Conservation (phyloP, 2,888 invertebrate species). For the Glaucopsyche alexis region DNA sequence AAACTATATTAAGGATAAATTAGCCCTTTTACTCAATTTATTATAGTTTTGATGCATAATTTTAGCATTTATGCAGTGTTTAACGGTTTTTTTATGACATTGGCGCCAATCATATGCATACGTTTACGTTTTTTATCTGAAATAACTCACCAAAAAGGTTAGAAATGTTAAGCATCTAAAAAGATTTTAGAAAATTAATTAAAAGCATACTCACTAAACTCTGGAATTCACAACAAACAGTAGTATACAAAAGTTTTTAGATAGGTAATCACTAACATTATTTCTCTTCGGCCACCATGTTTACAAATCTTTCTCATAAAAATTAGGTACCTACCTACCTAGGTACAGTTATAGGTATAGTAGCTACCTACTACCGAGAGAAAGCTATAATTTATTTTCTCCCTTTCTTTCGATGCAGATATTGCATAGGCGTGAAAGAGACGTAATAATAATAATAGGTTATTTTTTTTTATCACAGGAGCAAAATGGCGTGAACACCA, state of each 20-base stretch:
- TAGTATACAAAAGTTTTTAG: constrained; percentile 42
- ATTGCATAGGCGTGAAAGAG: constrained; percentile 52
- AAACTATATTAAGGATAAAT: constrained; percentile 33
- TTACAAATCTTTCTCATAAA: constrained; percentile 76
- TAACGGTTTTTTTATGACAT: constrained; percentile 72
- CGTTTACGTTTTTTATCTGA: constrained; percentile 60
- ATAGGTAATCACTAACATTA: constrained; percentile 48
- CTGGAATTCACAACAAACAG: constrained; percentile 44
- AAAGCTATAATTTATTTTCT: constrained; percentile 63
- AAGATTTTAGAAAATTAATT: constrained; percentile 28
- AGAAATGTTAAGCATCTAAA: constrained; percentile 30
- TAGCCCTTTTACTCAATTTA: constrained; percentile 38
- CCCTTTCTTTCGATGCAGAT: constrained; percentile 49
- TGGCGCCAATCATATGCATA: constrained; percentile 79
- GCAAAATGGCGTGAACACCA: constrained; percentile 69
- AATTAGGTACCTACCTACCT: constrained; percentile 50
- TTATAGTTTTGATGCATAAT: constrained; percentile 33
- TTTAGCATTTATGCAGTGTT: constrained; percentile 45
- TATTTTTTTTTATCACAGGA: constrained; percentile 51
- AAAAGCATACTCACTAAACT: constrained; percentile 50
- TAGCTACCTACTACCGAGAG: constrained; percentile 47
- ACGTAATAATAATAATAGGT: constrained; percentile 50
- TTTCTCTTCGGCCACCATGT: constrained; percentile 70
- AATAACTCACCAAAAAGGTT: constrained; percentile 40
- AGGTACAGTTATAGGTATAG: neutral